Percentiles rank a stretch among this genome's conserved stretches.
Conservation (phyloP, 2,113 vertebrate species). For the Crotalus helleri region DNA sequence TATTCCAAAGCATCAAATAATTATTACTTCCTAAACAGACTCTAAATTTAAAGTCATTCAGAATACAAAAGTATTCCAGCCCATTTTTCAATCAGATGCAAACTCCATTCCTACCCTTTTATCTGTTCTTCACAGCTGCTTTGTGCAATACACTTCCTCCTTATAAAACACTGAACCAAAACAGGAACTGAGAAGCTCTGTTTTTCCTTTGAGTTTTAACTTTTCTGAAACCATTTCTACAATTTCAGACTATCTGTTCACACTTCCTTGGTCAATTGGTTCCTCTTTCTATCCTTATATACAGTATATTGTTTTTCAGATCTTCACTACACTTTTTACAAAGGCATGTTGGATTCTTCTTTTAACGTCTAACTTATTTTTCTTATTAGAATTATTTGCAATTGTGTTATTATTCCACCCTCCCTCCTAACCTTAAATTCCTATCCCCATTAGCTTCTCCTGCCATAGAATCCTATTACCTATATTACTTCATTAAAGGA, state of each 20-base stretch:
- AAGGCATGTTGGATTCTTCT: not conserved
- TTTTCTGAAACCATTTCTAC: not conserved
- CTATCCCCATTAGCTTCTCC: not conserved
- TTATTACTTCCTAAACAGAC: not conserved
- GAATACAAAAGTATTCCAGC: not conserved
- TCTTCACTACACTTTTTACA: not conserved
- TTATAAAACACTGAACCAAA: not conserved
- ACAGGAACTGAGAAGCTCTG: not conserved
- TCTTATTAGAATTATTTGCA: not conserved
- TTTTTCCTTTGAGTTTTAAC: not conserved
- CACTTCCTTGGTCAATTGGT: not conserved
- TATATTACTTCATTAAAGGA: not conserved
- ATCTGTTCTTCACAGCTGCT: not conserved
- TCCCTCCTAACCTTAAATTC: not conserved
- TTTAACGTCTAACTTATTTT: not conserved
- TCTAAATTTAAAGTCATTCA: not conserved
- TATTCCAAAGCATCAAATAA: not conserved
- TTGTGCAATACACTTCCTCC: not conserved
- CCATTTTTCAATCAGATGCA: not conserved
- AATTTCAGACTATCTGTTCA: not conserved
- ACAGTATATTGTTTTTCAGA: not conserved
- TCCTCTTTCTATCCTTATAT: not conserved
- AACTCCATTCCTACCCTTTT: not conserved
- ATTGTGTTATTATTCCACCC: not conserved
- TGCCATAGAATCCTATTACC: not conserved